Evolutionary conservation across 2,113 vertebrate genomes (phyloP).

Genomic region (Dinomys branickii): DNA sequence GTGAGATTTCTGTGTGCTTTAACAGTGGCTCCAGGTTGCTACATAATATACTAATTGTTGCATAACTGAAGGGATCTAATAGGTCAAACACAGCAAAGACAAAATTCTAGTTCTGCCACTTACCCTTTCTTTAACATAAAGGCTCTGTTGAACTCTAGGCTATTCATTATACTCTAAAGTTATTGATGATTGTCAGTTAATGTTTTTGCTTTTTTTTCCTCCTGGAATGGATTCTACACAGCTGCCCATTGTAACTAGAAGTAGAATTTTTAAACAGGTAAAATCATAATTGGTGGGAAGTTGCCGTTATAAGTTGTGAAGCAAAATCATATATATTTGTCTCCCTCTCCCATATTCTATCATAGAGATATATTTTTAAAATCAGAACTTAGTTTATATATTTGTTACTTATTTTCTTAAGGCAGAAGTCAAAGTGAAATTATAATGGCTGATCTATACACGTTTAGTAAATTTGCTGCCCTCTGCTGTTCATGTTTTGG

Average conservation of each 20-base stretch:
- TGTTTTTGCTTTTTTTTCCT: background rate
- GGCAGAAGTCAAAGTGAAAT: background rate
- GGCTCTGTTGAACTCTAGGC: background rate
- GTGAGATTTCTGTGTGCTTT: background rate
- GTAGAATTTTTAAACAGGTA: background rate
- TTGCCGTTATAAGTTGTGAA: background rate
- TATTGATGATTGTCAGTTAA: background rate
- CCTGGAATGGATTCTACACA: background rate
- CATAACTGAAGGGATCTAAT: background rate
- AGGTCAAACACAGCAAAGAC: background rate
- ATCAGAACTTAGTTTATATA: background rate
- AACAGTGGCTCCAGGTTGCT: background rate
- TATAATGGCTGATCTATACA: background rate
- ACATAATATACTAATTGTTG: background rate
- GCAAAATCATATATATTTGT: background rate
- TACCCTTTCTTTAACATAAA: background rate
- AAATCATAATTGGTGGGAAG: conserved; percentile 32
- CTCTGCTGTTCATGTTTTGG: conserved; percentile 78
- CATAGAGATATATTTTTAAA: background rate
- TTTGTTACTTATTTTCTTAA: conserved; percentile 47
- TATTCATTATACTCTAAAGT: background rate
- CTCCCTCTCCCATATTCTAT: background rate
- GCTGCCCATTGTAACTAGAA: background rate
- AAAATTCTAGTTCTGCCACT: conserved; percentile 11
- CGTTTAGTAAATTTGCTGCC: conserved; percentile 80